Base-by-base conservation (phyloP, 1,140 invertebrate genomes). In the Asobara japonica region DNA sequence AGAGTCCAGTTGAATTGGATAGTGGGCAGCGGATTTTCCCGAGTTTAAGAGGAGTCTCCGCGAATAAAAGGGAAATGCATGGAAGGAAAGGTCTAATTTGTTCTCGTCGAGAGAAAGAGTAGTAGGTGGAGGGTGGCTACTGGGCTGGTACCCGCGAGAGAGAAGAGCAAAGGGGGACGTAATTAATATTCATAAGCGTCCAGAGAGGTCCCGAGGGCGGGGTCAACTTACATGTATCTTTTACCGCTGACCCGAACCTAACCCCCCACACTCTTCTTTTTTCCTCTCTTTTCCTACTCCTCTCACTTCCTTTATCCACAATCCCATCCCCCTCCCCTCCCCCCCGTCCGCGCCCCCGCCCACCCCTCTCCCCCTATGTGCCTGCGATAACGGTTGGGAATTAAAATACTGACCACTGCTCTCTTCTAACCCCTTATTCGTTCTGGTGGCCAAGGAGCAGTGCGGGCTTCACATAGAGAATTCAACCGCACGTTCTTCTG, bases 181-280 rank as follows among this genome's bases (percentile, higher is more conserved):
- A 86, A 87, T 87, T 87, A 87, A 87, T 87, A 88, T 87, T 88
- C 85, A 86, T 87, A 88, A 88, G 86, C 86, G 86, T 85, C 84
- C 84, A 81, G 79, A 86, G 81, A 87, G 84, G 83, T 86, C 85
- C 83, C 84, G 83, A 85, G 84, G 86, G 86, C 85, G 86, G 86
- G 85, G 83, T 86, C 85, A 87, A 87, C 86, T 87, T 87, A 87
- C 85, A 86, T 87, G 85, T 87, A 87, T 87, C 86, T 87, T 87
- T 85, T 80, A 83, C 83, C 82, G 81, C 84, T 87, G 86, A 87
- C 86, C 84, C 83, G 79, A 81, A 82, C 82, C 78, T 76, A 72
- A 72, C 64, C 11, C 25, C 71, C 72, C 74, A 74, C 73, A 67
- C 61, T 71, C 65, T 66, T 41, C 72, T 51, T 51, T 64, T 48